Evolutionary conservation across 2,113 vertebrate genomes (phyloP).

Genomic region (Menidia beryllina): DNA sequence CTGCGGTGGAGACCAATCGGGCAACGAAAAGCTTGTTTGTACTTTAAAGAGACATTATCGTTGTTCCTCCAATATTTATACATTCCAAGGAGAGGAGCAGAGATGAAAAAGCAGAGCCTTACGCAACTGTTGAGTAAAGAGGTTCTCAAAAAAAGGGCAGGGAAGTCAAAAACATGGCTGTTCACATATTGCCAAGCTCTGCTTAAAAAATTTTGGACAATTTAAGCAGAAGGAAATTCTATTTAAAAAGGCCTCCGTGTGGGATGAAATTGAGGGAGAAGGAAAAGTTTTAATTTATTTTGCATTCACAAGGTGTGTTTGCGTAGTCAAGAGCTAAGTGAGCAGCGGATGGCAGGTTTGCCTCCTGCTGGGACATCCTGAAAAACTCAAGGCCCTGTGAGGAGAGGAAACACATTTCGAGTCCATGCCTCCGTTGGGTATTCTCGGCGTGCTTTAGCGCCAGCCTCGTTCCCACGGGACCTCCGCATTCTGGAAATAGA

Average conservation of each 20-base stretch:
- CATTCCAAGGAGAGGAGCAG: background rate
- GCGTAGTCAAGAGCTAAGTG: constrained; percentile 15
- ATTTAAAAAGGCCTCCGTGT: background rate
- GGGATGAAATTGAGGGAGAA: background rate
- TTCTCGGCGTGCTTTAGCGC: background rate
- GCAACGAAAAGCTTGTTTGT: constrained; percentile 19
- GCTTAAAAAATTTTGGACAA: background rate
- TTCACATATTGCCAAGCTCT: background rate
- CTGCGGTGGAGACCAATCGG: constrained; percentile 27
- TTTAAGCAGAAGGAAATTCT: background rate
- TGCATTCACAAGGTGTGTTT: constrained; percentile 1
- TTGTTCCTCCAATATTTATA: constrained; percentile 27
- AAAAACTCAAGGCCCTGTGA: constrained; percentile 24
- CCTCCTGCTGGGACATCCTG: constrained; percentile 26
- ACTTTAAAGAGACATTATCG: constrained; percentile 31
- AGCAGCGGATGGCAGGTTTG: constrained; percentile 3
- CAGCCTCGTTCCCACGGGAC: background rate
- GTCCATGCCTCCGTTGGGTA: background rate
- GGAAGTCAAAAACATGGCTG: background rate
- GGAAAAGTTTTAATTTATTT: background rate
- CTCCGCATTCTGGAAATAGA: background rate
- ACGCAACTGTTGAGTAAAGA: background rate
- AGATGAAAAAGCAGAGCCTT: background rate
- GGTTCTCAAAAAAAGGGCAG: background rate
- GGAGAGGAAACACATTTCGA: constrained; percentile 13